phyloP scores from a whole-genome alignment of 2,888 invertebrate species.

The Colostygia pectinataria region DNA sequence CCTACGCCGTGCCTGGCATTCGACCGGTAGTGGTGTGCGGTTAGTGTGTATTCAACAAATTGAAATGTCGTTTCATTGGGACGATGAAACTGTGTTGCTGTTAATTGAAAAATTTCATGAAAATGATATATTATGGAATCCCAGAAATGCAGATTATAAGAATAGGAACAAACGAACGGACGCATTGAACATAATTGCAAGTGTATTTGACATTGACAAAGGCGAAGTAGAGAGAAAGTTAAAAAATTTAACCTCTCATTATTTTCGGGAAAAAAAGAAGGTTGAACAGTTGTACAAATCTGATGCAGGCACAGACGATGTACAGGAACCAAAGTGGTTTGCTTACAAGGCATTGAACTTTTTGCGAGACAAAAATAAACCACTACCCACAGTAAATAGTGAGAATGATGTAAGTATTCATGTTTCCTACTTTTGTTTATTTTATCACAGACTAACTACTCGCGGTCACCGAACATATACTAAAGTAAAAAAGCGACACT shows the following conservation, averaged over 20 bases:
- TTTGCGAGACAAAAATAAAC: neutral
- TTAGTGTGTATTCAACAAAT: neutral
- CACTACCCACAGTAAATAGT: conserved; percentile 14
- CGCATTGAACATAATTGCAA: neutral
- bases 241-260: conserved; percentile 19
- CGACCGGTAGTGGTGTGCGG: neutral
- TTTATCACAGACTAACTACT: conserved; percentile 4
- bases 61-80: neutral
- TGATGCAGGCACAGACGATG: neutral
- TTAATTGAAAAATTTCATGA: neutral
- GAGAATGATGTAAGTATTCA: neutral
- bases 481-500: no score
- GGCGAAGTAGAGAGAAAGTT: conserved; percentile 25
- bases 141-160: neutral
- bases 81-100: neutral
- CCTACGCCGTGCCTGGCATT: neutral
- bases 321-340: neutral
- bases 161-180: neutral
- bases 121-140: conserved; percentile 1
- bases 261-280: conserved; percentile 26
- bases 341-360: conserved; percentile 1
- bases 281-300: conserved; percentile 19
- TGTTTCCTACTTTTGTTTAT: conserved; percentile 5
- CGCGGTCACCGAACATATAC: no score
- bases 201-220: conserved; percentile 17